Evolutionary conservation across 2,888 invertebrate species (phyloP).

Genomic region (Sesamia inferens): DNA sequence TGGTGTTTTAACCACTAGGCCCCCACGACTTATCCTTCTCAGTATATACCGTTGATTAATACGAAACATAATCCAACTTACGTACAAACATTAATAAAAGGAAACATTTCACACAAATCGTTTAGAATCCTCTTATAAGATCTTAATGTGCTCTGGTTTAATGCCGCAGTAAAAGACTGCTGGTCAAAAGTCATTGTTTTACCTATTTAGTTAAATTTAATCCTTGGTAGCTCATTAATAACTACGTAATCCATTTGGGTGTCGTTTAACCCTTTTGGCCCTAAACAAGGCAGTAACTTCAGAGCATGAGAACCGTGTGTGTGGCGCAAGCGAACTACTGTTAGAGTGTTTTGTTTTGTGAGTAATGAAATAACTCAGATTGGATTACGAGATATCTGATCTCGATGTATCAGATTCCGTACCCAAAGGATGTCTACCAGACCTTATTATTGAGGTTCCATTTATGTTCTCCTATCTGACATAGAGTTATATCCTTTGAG

Average conservation of each 20-base stretch:
- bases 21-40: too few relatives aligned
- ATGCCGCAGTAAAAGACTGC: constrained; percentile 32
- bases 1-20: too few relatives aligned
- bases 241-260: constrained; percentile 69
- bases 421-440: background rate
- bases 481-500: background rate
- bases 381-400: background rate
- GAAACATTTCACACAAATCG: constrained; percentile 17
- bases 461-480: background rate
- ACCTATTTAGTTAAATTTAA: constrained; percentile 59
- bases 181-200: constrained; percentile 40
- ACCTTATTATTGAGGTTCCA: background rate
- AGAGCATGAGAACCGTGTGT: constrained; percentile 54
- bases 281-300: constrained; percentile 73
- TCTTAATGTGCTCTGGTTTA: constrained; percentile 37
- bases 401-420: background rate
- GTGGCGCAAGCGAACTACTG: constrained; percentile 35
- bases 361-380: background rate
- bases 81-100: constrained; percentile 1
- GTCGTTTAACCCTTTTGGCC: constrained; percentile 71
- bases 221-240: constrained; percentile 72
- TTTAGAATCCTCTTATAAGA: constrained; percentile 11
- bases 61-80: constrained; percentile 18
- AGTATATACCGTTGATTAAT: constrained; percentile 27
- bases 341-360: background rate